Conservation (phyloP, 2,797 vertebrate species). For the Neosilurus mollespiculum region DNA sequence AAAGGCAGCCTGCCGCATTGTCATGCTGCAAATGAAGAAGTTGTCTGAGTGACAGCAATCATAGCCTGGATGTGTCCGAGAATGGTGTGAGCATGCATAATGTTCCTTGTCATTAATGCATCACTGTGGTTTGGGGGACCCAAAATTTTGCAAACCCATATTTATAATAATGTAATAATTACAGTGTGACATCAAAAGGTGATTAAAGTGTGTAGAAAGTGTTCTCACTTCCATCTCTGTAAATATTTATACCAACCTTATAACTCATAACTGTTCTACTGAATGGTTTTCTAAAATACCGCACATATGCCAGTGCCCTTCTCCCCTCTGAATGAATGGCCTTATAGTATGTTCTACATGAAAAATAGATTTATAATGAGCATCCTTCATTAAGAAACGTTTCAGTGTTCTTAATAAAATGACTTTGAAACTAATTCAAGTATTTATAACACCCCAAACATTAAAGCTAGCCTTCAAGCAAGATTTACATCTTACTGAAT, state of each 20-base stretch:
- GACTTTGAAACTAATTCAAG: conserved; percentile 35
- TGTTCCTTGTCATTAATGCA: conserved; percentile 27
- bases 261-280: neutral
- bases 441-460: conserved; percentile 3
- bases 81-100: conserved; percentile 22
- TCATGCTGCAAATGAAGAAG: conserved; percentile 82
- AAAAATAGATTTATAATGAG: neutral
- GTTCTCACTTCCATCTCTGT: neutral
- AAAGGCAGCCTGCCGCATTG: conserved; percentile 77
- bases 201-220: neutral
- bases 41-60: conserved; percentile 70
- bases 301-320: neutral
- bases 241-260: neutral
- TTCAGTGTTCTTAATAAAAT: conserved; percentile 16
- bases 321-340: conserved; percentile 39
- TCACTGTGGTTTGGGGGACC: neutral
- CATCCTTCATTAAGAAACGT: neutral
- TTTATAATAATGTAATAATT: neutral
- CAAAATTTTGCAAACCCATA: neutral
- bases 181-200: neutral
- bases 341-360: neutral
- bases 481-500: conserved; percentile 31
- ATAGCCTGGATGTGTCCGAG: conserved; percentile 68
- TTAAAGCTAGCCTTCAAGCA: conserved; percentile 24
- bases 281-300: neutral